Conservation (phyloP, 2,113 vertebrate species). For the Amphiprion percula region DNA sequence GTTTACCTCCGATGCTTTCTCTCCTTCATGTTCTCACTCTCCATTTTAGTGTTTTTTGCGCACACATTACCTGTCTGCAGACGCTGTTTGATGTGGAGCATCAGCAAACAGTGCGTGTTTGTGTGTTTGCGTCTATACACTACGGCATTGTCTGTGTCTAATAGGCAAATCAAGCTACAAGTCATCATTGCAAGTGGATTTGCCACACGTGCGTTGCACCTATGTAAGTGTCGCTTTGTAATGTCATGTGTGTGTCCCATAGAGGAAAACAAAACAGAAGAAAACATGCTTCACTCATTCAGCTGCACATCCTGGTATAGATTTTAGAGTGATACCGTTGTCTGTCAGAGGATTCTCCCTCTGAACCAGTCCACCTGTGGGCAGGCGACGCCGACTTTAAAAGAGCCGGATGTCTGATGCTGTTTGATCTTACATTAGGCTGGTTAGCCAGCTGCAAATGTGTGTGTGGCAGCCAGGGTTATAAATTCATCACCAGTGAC, state of each 20-base stretch:
- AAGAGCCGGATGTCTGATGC: conserved; percentile 18
- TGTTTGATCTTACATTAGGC: conserved; percentile 46
- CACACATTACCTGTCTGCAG: conserved; percentile 64
- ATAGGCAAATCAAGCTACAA: conserved; percentile 13
- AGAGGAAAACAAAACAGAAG: not conserved
- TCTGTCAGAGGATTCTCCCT: not conserved
- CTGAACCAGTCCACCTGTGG: not conserved
- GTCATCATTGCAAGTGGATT: conserved; percentile 22
- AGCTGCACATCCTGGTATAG: not conserved
- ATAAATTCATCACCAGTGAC: conserved; percentile 30
- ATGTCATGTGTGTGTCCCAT: not conserved
- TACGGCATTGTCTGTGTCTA: conserved; percentile 21
- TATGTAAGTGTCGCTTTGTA: conserved; percentile 1
- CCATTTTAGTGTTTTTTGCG: conserved; percentile 50
- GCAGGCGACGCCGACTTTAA: not conserved
- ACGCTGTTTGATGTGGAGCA: conserved; percentile 72
- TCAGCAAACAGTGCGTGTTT: conserved; percentile 11
- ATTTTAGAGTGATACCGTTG: not conserved
- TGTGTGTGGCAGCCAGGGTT: not conserved
- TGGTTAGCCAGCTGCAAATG: conserved; percentile 11
- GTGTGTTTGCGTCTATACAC: conserved; percentile 5
- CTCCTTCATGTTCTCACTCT: conserved; percentile 30
- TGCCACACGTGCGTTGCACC: conserved; percentile 7
- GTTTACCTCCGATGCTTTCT: conserved; percentile 58
- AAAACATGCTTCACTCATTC: not conserved